Conservation (phyloP, 2,113 vertebrate genomes). For the Todiramphus chloris region DNA sequence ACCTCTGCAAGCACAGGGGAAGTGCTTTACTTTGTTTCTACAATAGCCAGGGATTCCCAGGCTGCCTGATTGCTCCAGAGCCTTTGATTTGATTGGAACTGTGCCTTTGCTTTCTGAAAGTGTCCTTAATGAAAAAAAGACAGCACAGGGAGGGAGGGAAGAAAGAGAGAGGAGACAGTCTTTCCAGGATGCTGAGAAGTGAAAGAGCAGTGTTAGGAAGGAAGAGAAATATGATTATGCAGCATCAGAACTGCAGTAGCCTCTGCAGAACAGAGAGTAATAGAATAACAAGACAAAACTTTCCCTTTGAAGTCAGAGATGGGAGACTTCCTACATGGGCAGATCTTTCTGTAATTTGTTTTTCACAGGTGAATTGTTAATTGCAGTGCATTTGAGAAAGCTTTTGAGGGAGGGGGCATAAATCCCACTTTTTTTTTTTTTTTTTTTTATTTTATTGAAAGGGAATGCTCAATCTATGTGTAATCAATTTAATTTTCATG, state of each 20-base stretch:
- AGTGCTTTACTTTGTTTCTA: neutral
- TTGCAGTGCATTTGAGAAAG: conserved; percentile 16
- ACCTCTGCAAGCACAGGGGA: neutral
- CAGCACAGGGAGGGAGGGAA: neutral
- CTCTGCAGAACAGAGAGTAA: neutral
- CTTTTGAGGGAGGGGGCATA: neutral
- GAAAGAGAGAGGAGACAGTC: neutral
- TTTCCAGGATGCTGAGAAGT: neutral
- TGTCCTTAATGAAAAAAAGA: neutral
- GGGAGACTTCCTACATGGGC: neutral
- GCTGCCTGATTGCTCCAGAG: neutral
- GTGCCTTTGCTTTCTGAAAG: neutral
- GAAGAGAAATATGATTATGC: neutral
- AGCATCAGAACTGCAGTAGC: neutral
- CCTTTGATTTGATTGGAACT: neutral
- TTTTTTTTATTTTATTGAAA: too few species aligned
- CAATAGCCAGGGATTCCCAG: neutral
- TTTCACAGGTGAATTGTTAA: conserved; percentile 44
- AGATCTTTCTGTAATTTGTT: neutral
- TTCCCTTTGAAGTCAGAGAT: neutral
- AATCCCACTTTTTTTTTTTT: conserved; percentile 45
- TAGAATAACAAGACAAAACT: neutral
- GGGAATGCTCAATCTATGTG: neutral
- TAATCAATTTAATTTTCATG: conserved; percentile 50
- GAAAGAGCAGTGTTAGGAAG: neutral